phyloP scores from a whole-genome alignment of 2,797 vertebrate species.

The Lateolabrax maculatus region DNA sequence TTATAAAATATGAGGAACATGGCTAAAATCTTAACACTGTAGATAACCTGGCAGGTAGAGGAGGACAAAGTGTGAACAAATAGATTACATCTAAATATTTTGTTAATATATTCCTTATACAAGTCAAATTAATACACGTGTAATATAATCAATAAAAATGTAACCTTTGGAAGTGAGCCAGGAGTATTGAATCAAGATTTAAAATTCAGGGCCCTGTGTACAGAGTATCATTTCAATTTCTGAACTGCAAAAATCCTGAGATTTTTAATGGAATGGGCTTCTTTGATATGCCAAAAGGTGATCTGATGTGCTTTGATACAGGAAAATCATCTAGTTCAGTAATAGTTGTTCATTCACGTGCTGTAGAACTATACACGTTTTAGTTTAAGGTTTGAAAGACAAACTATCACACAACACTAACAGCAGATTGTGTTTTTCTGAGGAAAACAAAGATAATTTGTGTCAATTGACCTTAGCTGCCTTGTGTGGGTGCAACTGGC shows the following conservation, averaged over 20 bases:
- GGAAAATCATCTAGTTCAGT: not conserved
- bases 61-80: not conserved
- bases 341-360: not conserved
- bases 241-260: not conserved
- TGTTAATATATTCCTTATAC: not conserved
- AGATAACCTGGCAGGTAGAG: not conserved
- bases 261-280: not conserved
- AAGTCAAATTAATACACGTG: not conserved
- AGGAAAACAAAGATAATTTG: constrained; percentile 28
- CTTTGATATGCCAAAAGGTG: constrained; percentile 1
- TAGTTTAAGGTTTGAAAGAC: not conserved
- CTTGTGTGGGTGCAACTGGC: constrained; percentile 48
- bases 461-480: constrained; percentile 45
- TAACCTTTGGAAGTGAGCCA: not conserved
- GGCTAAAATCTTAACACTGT: not conserved
- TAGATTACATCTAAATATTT: no score
- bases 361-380: not conserved
- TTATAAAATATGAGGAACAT: not conserved
- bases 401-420: not conserved
- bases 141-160: not conserved
- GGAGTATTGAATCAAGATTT: not conserved
- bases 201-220: not conserved
- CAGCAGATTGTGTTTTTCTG: not conserved
- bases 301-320: constrained; percentile 8
- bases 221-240: constrained; percentile 3